A percentile compares a stretch with the other conserved stretches of the same genome.
Conservation (phyloP, 2,797 vertebrate genomes). For the Sebastolobus altivelis region DNA sequence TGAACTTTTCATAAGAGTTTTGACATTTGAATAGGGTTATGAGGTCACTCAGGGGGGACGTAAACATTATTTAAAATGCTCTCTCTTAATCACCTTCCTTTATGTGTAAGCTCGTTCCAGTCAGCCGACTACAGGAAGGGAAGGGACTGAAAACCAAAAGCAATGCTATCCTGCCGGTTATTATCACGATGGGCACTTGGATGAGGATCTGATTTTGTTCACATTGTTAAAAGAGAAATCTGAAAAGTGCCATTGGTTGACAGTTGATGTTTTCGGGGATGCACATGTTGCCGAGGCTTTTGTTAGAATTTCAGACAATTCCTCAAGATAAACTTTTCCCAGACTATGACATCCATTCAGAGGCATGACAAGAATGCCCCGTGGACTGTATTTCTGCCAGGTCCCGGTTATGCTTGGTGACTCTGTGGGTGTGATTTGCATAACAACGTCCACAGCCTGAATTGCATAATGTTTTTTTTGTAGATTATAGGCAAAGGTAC, state of each 20-base stretch:
- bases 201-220: neutral
- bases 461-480: neutral
- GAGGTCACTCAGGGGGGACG: constrained; percentile 1
- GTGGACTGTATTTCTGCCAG: constrained; percentile 36
- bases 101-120: neutral
- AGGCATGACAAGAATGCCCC: constrained; percentile 35
- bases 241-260: neutral
- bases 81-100: neutral
- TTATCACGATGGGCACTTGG: neutral
- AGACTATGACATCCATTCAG: constrained; percentile 24
- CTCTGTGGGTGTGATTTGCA: constrained; percentile 30
- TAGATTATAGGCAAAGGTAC: constrained; percentile 4
- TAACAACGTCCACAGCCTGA: constrained; percentile 3
- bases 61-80: constrained; percentile 31
- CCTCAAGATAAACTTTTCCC: constrained; percentile 20
- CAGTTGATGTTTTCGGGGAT: constrained; percentile 10
- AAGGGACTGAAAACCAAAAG: neutral
- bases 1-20: constrained; percentile 40
- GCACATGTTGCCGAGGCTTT: neutral
- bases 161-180: neutral
- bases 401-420: constrained; percentile 23
- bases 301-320: constrained; percentile 38
- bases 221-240: neutral
- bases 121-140: neutral
- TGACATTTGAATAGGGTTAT: constrained; percentile 34